Evolutionary conservation across 2,113 vertebrate genomes (phyloP).

Genomic region (Protomyctophum bolini): DNA sequence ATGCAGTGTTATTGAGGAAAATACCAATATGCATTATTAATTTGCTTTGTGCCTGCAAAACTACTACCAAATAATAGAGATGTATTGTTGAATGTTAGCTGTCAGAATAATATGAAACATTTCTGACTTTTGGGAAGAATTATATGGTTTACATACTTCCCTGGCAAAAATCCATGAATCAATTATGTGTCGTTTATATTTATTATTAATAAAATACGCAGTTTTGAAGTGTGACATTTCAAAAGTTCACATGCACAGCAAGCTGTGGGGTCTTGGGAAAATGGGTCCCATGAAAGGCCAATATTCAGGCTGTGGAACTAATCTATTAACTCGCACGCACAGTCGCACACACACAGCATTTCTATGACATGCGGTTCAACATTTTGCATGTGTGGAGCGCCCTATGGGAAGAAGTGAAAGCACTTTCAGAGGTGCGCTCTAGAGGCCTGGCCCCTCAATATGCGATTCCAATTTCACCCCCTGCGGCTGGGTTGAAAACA

Average conservation of each 20-base stretch:
- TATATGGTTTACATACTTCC: not conserved
- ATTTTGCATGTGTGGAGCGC: too few relatives aligned
- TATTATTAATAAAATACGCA: conserved; percentile 25
- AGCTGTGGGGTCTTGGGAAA: conserved; percentile 23
- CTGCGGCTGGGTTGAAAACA: too few relatives aligned
- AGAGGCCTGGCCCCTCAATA: too few relatives aligned
- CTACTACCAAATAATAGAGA: too few relatives aligned
- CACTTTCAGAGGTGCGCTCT: too few relatives aligned
- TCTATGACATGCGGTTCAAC: too few relatives aligned
- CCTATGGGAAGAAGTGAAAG: too few relatives aligned
- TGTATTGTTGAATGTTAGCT: not conserved
- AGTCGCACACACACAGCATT: too few relatives aligned
- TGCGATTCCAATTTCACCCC: too few relatives aligned
- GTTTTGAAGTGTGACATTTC: conserved; percentile 57
- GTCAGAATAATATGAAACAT: conserved; percentile 15
- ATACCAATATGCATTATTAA: too few relatives aligned
- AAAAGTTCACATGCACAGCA: conserved; percentile 25
- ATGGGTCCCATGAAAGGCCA: conserved; percentile 36
- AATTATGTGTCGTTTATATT: conserved; percentile 4
- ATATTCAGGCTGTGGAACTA: conserved; percentile 29
- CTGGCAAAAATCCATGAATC: conserved; percentile 22
- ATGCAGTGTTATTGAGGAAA: too few relatives aligned
- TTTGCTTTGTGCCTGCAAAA: conserved; percentile 14
- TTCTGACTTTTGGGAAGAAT: conserved; percentile 13
- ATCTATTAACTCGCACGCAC: conserved; percentile 29